Evolutionary conservation across 2,888 invertebrate species (phyloP), one percentile per base, ranked within the genome.

Genomic region (Caenorhabditis imperialis): DNA sequence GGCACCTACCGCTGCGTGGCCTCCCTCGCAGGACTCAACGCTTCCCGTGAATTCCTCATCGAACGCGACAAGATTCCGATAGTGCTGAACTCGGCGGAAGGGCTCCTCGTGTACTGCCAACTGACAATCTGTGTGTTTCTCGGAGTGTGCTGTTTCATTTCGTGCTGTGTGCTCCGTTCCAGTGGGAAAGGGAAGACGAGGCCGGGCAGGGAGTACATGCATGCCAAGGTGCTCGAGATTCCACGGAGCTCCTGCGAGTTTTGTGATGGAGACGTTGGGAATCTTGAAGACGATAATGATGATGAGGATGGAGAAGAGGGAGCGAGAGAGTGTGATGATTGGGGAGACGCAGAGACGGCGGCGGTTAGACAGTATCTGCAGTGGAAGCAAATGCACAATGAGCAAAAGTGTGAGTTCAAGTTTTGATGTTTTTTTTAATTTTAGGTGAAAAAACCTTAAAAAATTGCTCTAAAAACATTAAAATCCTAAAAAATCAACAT

Each of bases 61-160:
- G 79, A 79, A 47, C 35, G 75, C 14, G 77, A 79, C 53, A 79
- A 77, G 61, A 69, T 77, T 3, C 79, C 79, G 18, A 62, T 79
- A 18, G 72, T 79, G 18, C 45, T 74, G 30, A 77, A 79, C 47
- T 67, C 71, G 10, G 60, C 79, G 10, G 79, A 79, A 55, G 67
- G 70, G 23, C 58, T 79, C 12, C 51, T 79, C 40, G 75, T 79
- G 37, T 79, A 79, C 44, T 67, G 71, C 18, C 76, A 79, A 51
- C 75, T 79, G 38, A 73, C 72, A 7, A 69, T 79, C 25, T 77
- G 79, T 44, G 69, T 67, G n/a, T 79, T 79, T 30, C 62, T 79
- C 40, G 63, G 65, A 5, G 77, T 73, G n/a, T 75, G 75, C 30
- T 75, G 75, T 40, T 25, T 75, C 25, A 55, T 75, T 30, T 70